These are phyloP conservation scores for Capreolus pygargus DNA, from an alignment of 2,113 vertebrate genomes.

Conservation along the genomic window DNA sequence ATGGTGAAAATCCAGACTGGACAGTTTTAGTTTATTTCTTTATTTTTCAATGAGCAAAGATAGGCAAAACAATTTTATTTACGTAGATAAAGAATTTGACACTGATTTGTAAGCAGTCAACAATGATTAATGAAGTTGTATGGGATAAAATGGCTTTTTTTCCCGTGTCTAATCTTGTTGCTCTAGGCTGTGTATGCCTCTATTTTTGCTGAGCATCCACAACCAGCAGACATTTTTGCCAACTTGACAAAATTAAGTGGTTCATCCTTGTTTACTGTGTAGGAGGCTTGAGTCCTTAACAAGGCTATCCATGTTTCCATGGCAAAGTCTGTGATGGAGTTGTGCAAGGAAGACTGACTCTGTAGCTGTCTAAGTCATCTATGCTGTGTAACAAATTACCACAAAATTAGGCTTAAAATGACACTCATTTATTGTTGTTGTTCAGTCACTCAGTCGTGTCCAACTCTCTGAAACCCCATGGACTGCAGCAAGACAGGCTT, in stretches of 20 bases:
- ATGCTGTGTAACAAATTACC: background rate
- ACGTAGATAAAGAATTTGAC: background rate
- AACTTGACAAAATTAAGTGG: background rate
- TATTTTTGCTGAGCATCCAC: background rate
- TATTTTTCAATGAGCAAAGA: background rate
- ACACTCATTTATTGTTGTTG: background rate
- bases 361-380: background rate
- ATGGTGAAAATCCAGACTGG: background rate
- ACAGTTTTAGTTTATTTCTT: background rate
- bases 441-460: fast-evolving
- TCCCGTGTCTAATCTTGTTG: background rate
- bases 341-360: background rate
- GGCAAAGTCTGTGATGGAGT: background rate
- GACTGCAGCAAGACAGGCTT: background rate
- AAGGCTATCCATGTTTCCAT: background rate
- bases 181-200: background rate
- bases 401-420: background rate
- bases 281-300: background rate
- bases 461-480: background rate
- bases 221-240: background rate
- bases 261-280: background rate
- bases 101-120: background rate
- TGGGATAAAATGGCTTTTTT: background rate
- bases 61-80: background rate
- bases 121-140: background rate